A percentile compares a stretch with the other conserved stretches of the same genome.
Evolutionary conservation across 2,888 invertebrate genomes (phyloP).

Genomic region (Caenorhabditis angaria): DNA sequence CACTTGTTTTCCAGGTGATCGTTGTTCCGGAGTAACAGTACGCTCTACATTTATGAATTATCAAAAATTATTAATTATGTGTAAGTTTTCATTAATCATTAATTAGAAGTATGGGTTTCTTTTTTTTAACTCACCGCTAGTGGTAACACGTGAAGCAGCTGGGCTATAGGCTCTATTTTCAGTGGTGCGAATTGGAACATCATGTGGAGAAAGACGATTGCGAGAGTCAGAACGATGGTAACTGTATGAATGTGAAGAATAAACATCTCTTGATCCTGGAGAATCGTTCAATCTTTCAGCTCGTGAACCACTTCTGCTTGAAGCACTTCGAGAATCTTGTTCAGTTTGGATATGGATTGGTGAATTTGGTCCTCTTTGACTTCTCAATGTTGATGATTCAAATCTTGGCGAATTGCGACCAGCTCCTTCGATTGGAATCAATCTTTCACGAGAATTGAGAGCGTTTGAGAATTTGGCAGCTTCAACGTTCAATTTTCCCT

Average conservation of each 20-base stretch:
- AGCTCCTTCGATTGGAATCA: slow-evolving; percentile 68
- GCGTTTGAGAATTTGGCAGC: slow-evolving; percentile 62
- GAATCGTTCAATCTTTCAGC: slow-evolving; percentile 27
- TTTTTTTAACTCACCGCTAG: slow-evolving; percentile 25
- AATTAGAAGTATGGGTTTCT: background rate
- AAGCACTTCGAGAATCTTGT: slow-evolving; percentile 42
- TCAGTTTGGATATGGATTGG: slow-evolving; percentile 57
- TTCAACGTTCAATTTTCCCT: slow-evolving; percentile 69
- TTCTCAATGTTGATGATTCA: slow-evolving; percentile 31
- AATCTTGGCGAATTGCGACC: slow-evolving; percentile 37
- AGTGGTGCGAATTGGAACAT: slow-evolving; percentile 46
- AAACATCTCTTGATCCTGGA: slow-evolving; percentile 48
- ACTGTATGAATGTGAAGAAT: slow-evolving; percentile 53
- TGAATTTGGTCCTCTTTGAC: slow-evolving; percentile 44
- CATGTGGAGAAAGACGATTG: slow-evolving; percentile 51
- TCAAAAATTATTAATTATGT: background rate
- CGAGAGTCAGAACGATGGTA: slow-evolving; percentile 57
- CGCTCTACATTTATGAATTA: slow-evolving; percentile 17
- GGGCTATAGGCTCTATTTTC: slow-evolving; percentile 43
- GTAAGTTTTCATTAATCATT: background rate
- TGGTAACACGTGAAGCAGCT: slow-evolving; percentile 31
- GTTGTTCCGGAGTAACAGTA: slow-evolving; percentile 50
- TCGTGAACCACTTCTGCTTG: slow-evolving; percentile 36
- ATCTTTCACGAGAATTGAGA: slow-evolving; percentile 62
- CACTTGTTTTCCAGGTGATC: slow-evolving; percentile 49